Evolutionary conservation across 1,140 invertebrate genomes (phyloP).

Genomic region (Cherax destructor): DNA sequence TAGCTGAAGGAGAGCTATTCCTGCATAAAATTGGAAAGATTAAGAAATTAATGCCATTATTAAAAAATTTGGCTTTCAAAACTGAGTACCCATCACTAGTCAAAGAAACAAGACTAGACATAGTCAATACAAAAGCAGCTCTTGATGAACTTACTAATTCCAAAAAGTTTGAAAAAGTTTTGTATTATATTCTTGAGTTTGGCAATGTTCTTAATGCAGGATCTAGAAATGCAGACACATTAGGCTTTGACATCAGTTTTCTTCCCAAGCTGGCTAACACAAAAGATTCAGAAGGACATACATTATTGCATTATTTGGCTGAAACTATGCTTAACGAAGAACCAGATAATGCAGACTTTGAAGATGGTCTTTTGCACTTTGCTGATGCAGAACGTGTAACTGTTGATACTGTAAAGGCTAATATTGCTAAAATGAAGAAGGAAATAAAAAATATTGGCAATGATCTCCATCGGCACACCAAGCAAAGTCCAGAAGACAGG

Average conservation of each 20-base stretch:
- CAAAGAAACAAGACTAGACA: conserved; percentile 80
- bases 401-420: conserved; percentile 67
- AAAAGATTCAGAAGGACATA: conserved; percentile 96
- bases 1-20: conserved; percentile 97
- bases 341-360: conserved; percentile 79
- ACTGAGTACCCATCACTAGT: conserved; percentile 72
- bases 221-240: conserved; percentile 92
- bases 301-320: conserved; percentile 94
- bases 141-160: conserved; percentile 95
- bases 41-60: conserved; percentile 89
- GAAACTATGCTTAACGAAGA: conserved; percentile 92
- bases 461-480: conserved; percentile 69
- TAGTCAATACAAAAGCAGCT: conserved; percentile 95
- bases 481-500: conserved; percentile 71
- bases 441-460: conserved; percentile 71
- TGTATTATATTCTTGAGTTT: conserved; percentile 92
- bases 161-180: conserved; percentile 90
- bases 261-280: conserved; percentile 94
- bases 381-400: conserved; percentile 67
- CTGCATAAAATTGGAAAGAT: conserved; percentile 84
- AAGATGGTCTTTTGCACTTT: conserved; percentile 71
- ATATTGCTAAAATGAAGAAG: conserved; percentile 71
- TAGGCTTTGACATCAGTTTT: conserved; percentile 97
- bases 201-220: conserved; percentile 98
- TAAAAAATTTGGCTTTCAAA: conserved; percentile 94